A percentile compares a stretch with the other conserved stretches of the same genome.
Conservation (phyloP, 2,113 vertebrate species). For the Scalopus aquaticus region DNA sequence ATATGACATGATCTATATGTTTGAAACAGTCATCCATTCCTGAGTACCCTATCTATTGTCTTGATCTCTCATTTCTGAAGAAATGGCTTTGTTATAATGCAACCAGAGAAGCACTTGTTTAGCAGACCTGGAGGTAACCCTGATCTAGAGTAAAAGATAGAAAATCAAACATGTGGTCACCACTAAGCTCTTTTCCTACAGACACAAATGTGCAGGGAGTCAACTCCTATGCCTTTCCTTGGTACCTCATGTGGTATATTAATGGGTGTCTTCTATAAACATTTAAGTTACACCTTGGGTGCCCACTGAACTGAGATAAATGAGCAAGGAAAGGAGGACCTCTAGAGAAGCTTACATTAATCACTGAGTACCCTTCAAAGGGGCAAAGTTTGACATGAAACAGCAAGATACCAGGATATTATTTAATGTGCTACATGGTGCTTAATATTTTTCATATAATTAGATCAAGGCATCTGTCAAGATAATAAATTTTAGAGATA, state of each 20-base stretch:
- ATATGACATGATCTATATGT: not conserved
- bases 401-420: not conserved
- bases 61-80: constrained; percentile 9
- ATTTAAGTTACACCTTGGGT: constrained; percentile 55
- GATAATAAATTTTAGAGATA: constrained; percentile 14
- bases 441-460: constrained; percentile 51
- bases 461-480: constrained; percentile 24
- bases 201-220: not conserved
- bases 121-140: constrained; percentile 26
- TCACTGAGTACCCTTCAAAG: constrained; percentile 37
- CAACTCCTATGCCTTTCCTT: constrained; percentile 32
- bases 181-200: constrained; percentile 40
- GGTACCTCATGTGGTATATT: not conserved
- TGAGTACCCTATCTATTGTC: not conserved
- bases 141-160: constrained; percentile 49
- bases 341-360: constrained; percentile 48
- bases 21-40: not conserved
- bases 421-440: constrained; percentile 19
- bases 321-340: constrained; percentile 5
- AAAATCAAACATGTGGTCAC: constrained; percentile 60
- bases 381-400: not conserved
- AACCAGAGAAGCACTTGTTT: constrained; percentile 23
- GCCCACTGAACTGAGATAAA: constrained; percentile 29
- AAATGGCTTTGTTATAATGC: constrained; percentile 36
- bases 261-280: constrained; percentile 39